Evolutionary conservation across 2,113 vertebrate species (phyloP).

Genomic region (Deroptyus accipitrinus): DNA sequence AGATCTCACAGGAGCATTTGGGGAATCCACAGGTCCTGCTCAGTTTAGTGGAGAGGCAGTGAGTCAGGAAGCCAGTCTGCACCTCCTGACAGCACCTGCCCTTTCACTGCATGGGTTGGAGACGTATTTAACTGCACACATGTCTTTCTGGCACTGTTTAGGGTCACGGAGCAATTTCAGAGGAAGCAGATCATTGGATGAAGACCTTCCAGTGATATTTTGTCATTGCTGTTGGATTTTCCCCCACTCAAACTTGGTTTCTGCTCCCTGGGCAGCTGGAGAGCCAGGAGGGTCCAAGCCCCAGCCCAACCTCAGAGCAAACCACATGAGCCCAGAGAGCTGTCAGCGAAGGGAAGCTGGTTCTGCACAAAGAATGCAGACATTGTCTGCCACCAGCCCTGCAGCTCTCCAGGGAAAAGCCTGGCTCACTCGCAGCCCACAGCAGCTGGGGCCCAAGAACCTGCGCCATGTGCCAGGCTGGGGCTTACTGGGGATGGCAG

Average conservation of each 20-base stretch:
- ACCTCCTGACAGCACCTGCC: accelerated
- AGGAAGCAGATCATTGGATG: not conserved
- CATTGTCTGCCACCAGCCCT: not conserved
- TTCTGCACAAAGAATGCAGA: not conserved
- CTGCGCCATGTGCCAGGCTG: not conserved
- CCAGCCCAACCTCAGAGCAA: not conserved
- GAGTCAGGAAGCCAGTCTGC: not conserved
- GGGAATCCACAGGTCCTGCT: not conserved
- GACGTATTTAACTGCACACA: not conserved
- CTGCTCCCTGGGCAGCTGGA: not conserved
- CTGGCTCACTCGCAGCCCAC: not conserved
- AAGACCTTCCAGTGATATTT: not conserved
- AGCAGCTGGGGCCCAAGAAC: not conserved
- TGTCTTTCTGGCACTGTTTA: not conserved
- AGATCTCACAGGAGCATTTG: not conserved
- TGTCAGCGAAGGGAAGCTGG: not conserved
- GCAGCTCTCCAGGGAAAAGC: not conserved
- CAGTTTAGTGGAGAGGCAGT: not conserved
- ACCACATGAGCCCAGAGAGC: not conserved
- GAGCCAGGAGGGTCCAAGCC: not conserved
- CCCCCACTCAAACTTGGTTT: not conserved
- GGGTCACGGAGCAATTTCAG: not conserved
- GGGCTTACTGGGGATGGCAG: not conserved
- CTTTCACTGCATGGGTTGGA: not conserved
- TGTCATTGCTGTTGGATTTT: not conserved